Percentiles rank a stretch among this genome's conserved stretches.
Evolutionary conservation across 2,113 vertebrate species (phyloP).

Genomic region (Phrynosoma blainvillii): DNA sequence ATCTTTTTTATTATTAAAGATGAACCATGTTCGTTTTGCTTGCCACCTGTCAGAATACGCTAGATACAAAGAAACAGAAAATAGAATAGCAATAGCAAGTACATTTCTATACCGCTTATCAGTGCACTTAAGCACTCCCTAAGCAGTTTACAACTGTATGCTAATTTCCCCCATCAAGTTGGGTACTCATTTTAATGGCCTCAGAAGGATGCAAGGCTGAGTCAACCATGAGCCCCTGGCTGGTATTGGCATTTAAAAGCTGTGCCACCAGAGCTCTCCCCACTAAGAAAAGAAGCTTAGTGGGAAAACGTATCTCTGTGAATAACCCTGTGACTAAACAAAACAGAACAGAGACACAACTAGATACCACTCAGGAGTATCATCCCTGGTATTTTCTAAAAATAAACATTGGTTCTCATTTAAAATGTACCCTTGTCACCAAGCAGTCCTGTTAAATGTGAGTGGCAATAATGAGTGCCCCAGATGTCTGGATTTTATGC

Average conservation of each 20-base stretch:
- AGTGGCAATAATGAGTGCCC: slow-evolving; percentile 44
- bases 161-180: no score
- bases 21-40: not conserved
- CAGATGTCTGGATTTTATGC: slow-evolving; percentile 20
- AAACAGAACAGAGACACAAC: not conserved
- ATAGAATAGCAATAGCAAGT: no score
- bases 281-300: not conserved
- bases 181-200: no score
- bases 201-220: no score
- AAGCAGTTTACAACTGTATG: no score
- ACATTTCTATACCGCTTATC: no score
- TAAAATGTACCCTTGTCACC: slow-evolving; percentile 44
- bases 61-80: not conserved
- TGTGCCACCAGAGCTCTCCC: no score
- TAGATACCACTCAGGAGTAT: not conserved
- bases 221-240: no score
- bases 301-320: not conserved
- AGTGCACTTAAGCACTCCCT: no score
- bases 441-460: slow-evolving; percentile 38
- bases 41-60: not conserved
- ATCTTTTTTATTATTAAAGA: not conserved
- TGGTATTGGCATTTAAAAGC: no score
- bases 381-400: slow-evolving; percentile 1
- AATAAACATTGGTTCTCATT: slow-evolving; percentile 11
- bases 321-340: not conserved